Percentiles rank a stretch among this genome's conserved stretches.
Evolutionary conservation across 1,140 invertebrate species (phyloP).

Genomic region (Adoxophyes honmai): DNA sequence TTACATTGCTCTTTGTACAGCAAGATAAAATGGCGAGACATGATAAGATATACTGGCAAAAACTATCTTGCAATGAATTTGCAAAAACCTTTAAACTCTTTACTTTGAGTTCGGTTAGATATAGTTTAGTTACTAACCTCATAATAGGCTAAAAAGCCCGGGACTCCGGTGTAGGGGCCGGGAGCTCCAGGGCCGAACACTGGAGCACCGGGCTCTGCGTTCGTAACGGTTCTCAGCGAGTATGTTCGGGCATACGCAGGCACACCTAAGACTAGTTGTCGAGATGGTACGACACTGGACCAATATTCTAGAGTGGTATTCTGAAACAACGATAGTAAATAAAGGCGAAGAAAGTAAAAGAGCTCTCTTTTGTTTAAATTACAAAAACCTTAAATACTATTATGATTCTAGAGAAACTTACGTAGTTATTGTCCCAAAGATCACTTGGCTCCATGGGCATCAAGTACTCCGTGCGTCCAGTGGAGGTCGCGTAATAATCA

Average conservation of each 20-base stretch:
- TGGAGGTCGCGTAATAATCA: conserved; percentile 92
- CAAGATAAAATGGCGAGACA: no score
- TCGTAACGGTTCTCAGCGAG: conserved; percentile 77
- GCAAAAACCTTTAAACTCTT: no score
- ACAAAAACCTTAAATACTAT: no score
- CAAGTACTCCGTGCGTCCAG: conserved; percentile 90
- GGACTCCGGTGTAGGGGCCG: conserved; percentile 80
- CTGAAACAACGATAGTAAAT: conserved; percentile 37
- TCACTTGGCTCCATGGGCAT: conserved; percentile 82
- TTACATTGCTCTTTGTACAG: no score
- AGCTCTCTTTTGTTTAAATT: background rate
- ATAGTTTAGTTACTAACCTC: conserved; percentile 75
- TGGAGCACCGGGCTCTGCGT: conserved; percentile 70
- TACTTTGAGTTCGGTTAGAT: no score
- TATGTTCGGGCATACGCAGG: conserved; percentile 75
- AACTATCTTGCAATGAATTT: background rate
- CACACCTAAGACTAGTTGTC: conserved; percentile 48
- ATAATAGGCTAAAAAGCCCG: conserved; percentile 85
- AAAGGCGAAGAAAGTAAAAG: background rate
- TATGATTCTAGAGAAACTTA: conserved; percentile 34
- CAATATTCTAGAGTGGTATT: conserved; percentile 52
- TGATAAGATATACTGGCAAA: background rate
- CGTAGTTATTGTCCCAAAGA: conserved; percentile 34
- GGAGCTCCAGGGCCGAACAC: conserved; percentile 79
- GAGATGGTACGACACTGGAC: conserved; percentile 37